Base-by-base conservation (phyloP, 2,888 invertebrate species). In the Drosophila differens region DNA sequence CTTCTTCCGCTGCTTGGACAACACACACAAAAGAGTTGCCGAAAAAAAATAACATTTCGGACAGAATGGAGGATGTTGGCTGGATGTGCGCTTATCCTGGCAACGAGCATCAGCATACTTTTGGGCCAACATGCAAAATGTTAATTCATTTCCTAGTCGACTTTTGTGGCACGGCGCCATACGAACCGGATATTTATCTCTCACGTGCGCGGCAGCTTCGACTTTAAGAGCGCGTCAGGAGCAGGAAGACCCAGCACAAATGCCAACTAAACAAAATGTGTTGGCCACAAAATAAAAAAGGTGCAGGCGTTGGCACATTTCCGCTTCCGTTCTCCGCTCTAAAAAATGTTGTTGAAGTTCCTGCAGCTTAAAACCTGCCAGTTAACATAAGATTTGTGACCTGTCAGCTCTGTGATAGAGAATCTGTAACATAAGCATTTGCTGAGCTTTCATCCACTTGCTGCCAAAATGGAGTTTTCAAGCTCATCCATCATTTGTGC, bases 81-180 rank as follows among this genome's bases (percentile, higher is more conserved):
- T 51, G 47, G 57, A 47, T 74, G 49, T 57, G 76, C 74, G 54
- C 71, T 65, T 73, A 82, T 82, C 81, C 87, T 81, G 76, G 66
- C 62, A 12, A 51, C 59, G 22, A 41, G 65, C 57, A 41, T 16
- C 55, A 39, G 65, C 25, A 39, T 39, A 47, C 39, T 32, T 66
- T 80, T 74, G 64, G 39, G 78, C 83, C 65, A 75, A 82, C 87
- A 83, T 85, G 89, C 88, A 85, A 87, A 87, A 89, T 81, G 90
- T 87, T 87, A 87, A 87, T 89, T 89, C 84, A 85, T 88, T 87
- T 87, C 68, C 80, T 70, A 71, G 76, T 76, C 85, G 60, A 74
- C 81, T 60, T 82, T 67, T 79, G 68, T 54, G 68, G 64, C 63
- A 53, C 57, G 47, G 47, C 47, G 25, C 25, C 47, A 51, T 70